Conservation (phyloP, 2,888 invertebrate genomes). For the Oscheius sp. region DNA sequence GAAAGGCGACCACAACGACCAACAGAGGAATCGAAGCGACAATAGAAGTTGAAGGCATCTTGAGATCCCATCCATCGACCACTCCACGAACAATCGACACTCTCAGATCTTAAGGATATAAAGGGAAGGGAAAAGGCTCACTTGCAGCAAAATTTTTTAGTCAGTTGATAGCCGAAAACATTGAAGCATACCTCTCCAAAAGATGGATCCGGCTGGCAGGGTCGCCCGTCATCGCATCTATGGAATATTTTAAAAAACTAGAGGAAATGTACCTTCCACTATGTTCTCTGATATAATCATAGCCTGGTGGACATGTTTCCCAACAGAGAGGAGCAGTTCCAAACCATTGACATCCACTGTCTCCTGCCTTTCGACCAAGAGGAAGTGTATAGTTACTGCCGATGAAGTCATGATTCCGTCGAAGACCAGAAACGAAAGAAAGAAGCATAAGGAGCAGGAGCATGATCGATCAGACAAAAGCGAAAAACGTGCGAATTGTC, state of each 20-base stretch:
- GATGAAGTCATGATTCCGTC: conserved; percentile 3
- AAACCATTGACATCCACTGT: conserved; percentile 50
- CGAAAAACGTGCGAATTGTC: conserved; percentile 25
- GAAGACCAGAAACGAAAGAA: background rate
- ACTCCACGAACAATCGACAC: conserved; percentile 47
- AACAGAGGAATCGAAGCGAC: conserved; percentile 40
- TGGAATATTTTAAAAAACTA: background rate
- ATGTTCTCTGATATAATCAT: conserved; percentile 47
- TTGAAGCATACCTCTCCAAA: conserved; percentile 52
- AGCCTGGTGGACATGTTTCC: conserved; percentile 47
- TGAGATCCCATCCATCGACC: conserved; percentile 53
- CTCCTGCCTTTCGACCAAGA: background rate
- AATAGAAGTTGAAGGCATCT: conserved; percentile 53
- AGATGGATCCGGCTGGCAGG: conserved; percentile 47
- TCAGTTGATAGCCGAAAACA: conserved; percentile 48
- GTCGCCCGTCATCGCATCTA: conserved; percentile 44
- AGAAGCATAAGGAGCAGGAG: background rate
- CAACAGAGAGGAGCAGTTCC: conserved; percentile 49
- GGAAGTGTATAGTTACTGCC: background rate
- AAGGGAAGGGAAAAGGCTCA: conserved; percentile 3
- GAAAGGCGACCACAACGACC: conserved; percentile 49
- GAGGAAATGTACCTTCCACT: conserved; percentile 28
- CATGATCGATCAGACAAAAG: background rate
- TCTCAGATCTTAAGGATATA: conserved; percentile 42
- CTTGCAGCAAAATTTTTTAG: conserved; percentile 55